These are phyloP conservation scores for Leptopilina clavipes DNA, from an alignment of 1,140 invertebrate species.

Conservation along the genomic window DNA sequence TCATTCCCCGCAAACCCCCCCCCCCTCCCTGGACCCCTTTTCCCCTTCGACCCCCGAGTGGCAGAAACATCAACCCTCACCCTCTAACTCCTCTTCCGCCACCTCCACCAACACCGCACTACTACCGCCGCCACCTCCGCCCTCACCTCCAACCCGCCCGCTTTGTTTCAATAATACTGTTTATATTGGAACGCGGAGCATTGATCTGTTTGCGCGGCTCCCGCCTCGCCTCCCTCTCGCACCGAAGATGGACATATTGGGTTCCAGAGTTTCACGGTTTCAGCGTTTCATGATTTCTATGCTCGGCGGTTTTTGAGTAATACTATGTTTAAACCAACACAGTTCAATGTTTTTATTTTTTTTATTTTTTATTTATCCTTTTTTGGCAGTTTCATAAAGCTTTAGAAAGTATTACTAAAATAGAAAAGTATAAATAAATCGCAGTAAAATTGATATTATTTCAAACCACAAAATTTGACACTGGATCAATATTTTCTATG, in stretches of 20 bases:
- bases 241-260: constrained; percentile 67
- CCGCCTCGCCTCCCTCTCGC: constrained; percentile 38
- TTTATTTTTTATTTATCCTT: neutral
- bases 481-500: neutral
- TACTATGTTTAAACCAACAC: constrained; percentile 6
- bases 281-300: constrained; percentile 35
- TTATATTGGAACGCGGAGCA: constrained; percentile 75
- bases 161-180: constrained; percentile 76
- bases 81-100: constrained; percentile 51
- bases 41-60: constrained; percentile 49
- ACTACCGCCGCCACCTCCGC: constrained; percentile 51
- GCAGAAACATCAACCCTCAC: constrained; percentile 65
- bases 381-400: too few species aligned
- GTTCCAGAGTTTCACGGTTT: constrained; percentile 55
- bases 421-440: too few species aligned
- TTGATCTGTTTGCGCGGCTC: constrained; percentile 74
- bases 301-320: constrained; percentile 1
- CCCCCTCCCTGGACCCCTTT: too few species aligned
- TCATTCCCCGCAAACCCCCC: constrained; percentile 61
- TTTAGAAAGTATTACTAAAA: too few species aligned
- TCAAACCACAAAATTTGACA: neutral
- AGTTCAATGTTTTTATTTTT: neutral
- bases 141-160: constrained; percentile 66
- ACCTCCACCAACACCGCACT: constrained; percentile 51
- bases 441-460: neutral